These are phyloP conservation scores for Pantherophis vulpinus DNA, from an alignment of 2,797 vertebrate genomes.

Conservation along the genomic window DNA sequence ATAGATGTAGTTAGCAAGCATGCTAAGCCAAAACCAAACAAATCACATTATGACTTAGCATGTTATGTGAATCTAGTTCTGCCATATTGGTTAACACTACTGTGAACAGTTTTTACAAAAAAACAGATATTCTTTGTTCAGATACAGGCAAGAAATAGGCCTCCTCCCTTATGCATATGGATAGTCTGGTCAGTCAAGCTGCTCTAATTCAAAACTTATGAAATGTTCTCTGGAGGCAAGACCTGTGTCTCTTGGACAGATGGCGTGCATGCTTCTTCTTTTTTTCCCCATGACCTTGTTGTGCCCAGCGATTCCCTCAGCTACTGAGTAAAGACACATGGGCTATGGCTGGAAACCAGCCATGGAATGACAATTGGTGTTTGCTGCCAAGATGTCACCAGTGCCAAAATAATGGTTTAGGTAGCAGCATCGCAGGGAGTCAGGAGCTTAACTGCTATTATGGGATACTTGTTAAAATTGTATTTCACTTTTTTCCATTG, in stretches of 20 bases:
- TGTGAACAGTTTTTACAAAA: background rate
- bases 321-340: slow-evolving; percentile 45
- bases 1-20: background rate
- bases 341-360: background rate
- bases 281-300: slow-evolving; percentile 62
- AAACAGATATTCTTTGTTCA: background rate
- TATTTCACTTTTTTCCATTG: background rate
- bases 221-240: slow-evolving; percentile 5
- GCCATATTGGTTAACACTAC: background rate
- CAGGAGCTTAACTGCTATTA: background rate
- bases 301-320: slow-evolving; percentile 23
- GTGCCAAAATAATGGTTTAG: slow-evolving; percentile 8
- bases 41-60: background rate
- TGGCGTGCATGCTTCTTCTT: slow-evolving; percentile 38
- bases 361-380: slow-evolving; percentile 48
- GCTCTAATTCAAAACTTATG: background rate
- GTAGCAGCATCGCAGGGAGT: slow-evolving; percentile 24
- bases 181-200: background rate
- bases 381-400: background rate
- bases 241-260: slow-evolving; percentile 49
- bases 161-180: background rate
- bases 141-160: background rate
- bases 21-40: background rate
- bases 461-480: background rate
- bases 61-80: background rate